phyloP scores from a whole-genome alignment of 2,797 vertebrate genomes.

The Anguilla marmorata region DNA sequence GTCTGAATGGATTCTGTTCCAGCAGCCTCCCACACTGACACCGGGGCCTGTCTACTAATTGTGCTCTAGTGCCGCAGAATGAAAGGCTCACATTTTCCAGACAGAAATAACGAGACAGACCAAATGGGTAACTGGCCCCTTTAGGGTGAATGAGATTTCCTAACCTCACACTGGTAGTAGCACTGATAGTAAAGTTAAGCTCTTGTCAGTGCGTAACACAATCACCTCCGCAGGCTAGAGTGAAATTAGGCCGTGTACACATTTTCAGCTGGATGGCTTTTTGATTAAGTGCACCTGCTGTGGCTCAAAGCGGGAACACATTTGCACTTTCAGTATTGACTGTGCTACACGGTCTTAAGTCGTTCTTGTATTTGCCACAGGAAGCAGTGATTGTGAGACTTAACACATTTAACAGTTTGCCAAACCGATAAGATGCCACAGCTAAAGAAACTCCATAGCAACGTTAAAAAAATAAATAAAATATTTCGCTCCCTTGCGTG shows the following conservation, averaged over 20 bases:
- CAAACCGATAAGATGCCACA: not conserved
- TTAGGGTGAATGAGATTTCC: not conserved
- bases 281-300: not conserved
- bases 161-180: not conserved
- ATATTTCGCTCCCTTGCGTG: not conserved
- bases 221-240: not conserved
- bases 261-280: not conserved
- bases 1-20: too few species aligned
- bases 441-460: not conserved
- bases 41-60: slow-evolving; percentile 35
- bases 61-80: slow-evolving; percentile 37
- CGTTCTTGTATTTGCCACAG: not conserved
- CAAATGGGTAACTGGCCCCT: not conserved
- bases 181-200: not conserved
- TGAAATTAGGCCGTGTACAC: not conserved
- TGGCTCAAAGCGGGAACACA: not conserved
- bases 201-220: not conserved
- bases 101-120: not conserved
- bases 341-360: not conserved
- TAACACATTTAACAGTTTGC: not conserved
- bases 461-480: not conserved
- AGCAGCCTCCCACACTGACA: slow-evolving; percentile 18
- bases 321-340: not conserved
- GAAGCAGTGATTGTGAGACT: not conserved
- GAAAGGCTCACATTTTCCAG: slow-evolving; percentile 45